These are phyloP conservation scores for Herpetotheres cachinnans DNA, from an alignment of 2,113 vertebrate genomes.

Conservation along the genomic window DNA sequence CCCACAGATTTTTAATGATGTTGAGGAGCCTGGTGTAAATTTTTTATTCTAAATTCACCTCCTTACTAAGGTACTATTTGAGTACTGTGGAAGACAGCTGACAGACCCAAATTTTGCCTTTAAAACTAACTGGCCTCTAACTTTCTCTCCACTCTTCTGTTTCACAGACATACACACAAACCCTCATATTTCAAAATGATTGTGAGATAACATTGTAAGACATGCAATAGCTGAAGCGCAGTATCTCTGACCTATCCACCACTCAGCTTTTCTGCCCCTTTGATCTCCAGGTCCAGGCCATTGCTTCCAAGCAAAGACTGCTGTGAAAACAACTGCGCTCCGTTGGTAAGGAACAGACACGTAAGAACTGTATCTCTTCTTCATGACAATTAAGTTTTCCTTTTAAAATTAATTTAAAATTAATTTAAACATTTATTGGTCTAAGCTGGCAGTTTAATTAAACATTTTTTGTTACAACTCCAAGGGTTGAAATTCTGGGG, in stretches of 20 bases:
- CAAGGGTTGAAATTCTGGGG: constrained; percentile 5
- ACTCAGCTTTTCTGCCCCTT: neutral
- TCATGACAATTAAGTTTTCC: neutral
- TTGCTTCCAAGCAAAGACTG: neutral
- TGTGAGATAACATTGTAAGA: neutral
- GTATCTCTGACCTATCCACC: neutral
- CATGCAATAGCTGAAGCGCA: neutral
- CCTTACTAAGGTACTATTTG: neutral
- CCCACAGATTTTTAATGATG: neutral
- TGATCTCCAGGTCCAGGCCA: neutral
- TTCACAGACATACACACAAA: neutral
- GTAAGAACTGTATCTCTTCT: neutral
- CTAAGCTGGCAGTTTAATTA: constrained; percentile 52
- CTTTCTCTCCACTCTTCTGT: neutral
- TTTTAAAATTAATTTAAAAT: constrained; percentile 52
- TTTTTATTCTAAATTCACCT: neutral
- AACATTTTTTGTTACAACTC: constrained; percentile 16
- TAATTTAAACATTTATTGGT: constrained; percentile 21
- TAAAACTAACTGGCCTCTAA: neutral
- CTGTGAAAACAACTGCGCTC: neutral
- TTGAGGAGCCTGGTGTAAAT: neutral
- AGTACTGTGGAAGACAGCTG: rapidly evolving
- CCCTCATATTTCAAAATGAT: neutral
- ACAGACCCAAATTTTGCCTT: neutral
- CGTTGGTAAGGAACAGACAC: neutral